These are phyloP conservation scores for Drosophila lacertosa DNA, from an alignment of 1,140 invertebrate genomes.

Conservation along the genomic window DNA sequence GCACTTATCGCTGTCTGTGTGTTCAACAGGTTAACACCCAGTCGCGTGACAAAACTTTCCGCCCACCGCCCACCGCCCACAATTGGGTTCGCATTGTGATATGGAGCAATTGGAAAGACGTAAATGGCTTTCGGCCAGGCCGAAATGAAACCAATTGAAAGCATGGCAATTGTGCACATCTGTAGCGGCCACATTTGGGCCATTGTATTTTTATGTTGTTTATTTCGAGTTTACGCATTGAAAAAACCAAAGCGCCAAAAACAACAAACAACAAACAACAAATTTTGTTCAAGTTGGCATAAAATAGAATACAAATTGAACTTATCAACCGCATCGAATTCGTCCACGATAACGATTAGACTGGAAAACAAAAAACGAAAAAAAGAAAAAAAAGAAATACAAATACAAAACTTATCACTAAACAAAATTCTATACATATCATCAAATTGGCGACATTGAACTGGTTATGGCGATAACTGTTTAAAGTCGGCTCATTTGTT, in stretches of 20 bases:
- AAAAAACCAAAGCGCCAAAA: constrained; percentile 26
- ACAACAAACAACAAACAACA: constrained; percentile 24
- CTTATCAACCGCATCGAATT: constrained; percentile 75
- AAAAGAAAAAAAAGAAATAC: constrained; percentile 13
- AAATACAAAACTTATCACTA: constrained; percentile 2
- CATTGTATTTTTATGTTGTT: constrained; percentile 22
- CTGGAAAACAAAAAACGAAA: background rate
- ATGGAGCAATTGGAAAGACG: constrained; percentile 1
- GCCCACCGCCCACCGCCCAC: background rate
- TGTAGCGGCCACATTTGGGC: constrained; percentile 4
- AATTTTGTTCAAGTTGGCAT: constrained; percentile 73
- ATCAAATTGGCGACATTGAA: constrained; percentile 24
- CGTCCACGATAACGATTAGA: constrained; percentile 67
- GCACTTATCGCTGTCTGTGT: constrained; percentile 35
- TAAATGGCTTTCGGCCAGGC: constrained; percentile 7
- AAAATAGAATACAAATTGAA: constrained; percentile 80
- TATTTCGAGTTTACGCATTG: constrained; percentile 5
- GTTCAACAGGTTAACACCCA: constrained; percentile 33
- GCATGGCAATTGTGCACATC: constrained; percentile 19
- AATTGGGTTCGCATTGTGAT: background rate
- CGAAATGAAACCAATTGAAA: constrained; percentile 16
- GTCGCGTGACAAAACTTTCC: constrained; percentile 34
- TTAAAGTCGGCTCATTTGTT: constrained; percentile 50
- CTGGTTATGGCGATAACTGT: constrained; percentile 34
- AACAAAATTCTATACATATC: constrained; percentile 21